Conservation (phyloP, 30 jellyfish, hydroid and myxozoan genomes). For the Cassiopea xamachana region DNA sequence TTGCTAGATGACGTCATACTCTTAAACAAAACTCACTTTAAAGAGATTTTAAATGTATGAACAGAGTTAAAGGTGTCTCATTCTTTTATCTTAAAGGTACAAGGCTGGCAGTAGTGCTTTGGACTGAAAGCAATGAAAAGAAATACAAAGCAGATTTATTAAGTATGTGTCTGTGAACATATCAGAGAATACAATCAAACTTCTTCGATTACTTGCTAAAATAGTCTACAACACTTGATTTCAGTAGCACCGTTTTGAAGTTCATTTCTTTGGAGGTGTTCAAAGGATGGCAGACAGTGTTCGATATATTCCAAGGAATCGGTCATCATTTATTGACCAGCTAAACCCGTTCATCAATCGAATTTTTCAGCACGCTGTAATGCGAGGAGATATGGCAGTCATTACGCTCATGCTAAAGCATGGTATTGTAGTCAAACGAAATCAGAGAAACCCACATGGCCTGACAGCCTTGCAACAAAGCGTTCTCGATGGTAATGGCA, state of each 20-base stretch:
- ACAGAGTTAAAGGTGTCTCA: too few relatives aligned
- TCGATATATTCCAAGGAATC: conserved; percentile 49
- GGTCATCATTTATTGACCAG: conserved; percentile 80
- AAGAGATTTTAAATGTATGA: too few relatives aligned
- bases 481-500: conserved; percentile 87
- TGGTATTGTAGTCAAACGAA: conserved; percentile 79
- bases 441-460: conserved; percentile 83
- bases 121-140: too few relatives aligned
- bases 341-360: conserved; percentile 88
- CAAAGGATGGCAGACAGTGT: neutral
- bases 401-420: conserved; percentile 84
- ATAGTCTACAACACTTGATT: too few relatives aligned
- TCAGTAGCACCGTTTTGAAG: neutral
- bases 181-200: too few relatives aligned
- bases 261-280: neutral
- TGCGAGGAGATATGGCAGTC: conserved; percentile 84
- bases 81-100: too few relatives aligned
- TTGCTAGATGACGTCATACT: too few relatives aligned
- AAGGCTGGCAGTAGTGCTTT: too few relatives aligned
- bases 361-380: conserved; percentile 93
- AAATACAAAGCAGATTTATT: too few relatives aligned
- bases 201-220: too few relatives aligned
- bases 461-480: conserved; percentile 91
- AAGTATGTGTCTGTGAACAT: too few relatives aligned
- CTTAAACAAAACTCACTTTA: too few relatives aligned